phyloP scores from a whole-genome alignment of 2,797 vertebrate genomes.

The Macroramphosus scolopax region DNA sequence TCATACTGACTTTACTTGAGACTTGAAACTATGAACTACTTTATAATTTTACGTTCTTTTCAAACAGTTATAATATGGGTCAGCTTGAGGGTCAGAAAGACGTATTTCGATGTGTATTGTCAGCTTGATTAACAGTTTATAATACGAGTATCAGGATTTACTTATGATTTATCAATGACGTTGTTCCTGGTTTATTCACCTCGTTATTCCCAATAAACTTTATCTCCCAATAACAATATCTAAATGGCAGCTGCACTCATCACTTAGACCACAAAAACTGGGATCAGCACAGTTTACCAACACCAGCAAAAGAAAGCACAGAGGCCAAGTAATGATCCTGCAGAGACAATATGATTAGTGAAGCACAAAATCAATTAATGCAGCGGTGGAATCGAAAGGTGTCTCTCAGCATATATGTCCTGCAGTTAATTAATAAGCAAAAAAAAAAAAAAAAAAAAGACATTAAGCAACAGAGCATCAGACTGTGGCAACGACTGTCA shows the following conservation, averaged over 20 bases:
- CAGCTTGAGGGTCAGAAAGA: too few species aligned
- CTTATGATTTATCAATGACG: too few species aligned
- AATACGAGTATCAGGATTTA: too few species aligned
- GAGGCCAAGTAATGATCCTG: conserved; percentile 58
- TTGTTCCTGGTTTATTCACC: too few species aligned
- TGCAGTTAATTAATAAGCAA: conserved; percentile 79
- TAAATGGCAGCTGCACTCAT: conserved; percentile 28
- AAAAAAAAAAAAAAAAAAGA: too few species aligned
- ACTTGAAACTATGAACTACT: too few species aligned
- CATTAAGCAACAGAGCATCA: conserved; percentile 69
- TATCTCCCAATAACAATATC: conserved; percentile 13
- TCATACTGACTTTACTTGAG: background rate
- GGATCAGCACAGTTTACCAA: conserved; percentile 28
- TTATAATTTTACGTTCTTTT: too few species aligned
- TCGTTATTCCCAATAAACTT: too few species aligned
- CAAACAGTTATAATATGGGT: too few species aligned
- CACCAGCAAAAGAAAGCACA: conserved; percentile 42
- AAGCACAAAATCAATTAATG: conserved; percentile 78
- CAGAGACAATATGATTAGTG: conserved; percentile 77
- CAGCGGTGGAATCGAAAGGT: conserved; percentile 74
- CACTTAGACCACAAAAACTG: conserved; percentile 28
- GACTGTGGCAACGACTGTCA: conserved; percentile 72
- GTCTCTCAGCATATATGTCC: conserved; percentile 77
- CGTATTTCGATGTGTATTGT: too few species aligned
- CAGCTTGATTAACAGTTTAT: too few species aligned